Evolutionary conservation across 2,888 invertebrate species (phyloP), one percentile per base, ranked within the genome.

Genomic region (Synergus umbraculus): DNA sequence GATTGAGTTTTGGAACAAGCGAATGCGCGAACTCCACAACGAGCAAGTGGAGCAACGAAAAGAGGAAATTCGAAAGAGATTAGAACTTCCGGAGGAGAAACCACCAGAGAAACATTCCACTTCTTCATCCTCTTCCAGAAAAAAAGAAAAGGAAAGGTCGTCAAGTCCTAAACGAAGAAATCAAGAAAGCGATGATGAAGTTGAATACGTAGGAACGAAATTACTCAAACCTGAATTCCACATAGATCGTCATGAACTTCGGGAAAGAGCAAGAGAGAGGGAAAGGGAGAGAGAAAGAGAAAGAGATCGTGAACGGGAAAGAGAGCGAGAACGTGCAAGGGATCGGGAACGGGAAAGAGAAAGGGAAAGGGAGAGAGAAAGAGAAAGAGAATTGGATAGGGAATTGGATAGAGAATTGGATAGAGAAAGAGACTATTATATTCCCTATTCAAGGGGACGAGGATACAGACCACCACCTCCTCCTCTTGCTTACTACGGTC

Each of bases 1-100:
- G 97, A 97, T 97, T 77, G 92, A 94, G 76, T 97, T 95, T 91
- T 97, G 97, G 97, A 96, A 96, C 87, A 94, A 94, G 81, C 94
- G 96, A 13, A 96, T 97, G 95, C 95, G 95, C 78, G 96, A 97
- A 84, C 91, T 97, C 9, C 96, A 97, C 88, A 94, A 94, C 44
- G 94, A 94, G 15, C 95, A 97, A 86, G 89, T 97, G 5, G 94
- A 94, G 78, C 92, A 93, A 18, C 93, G 95, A 80, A 95, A 96
- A 83, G 94, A 94, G 77, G 96, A 96, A 83, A 93, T 97, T 10
- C 94, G 95, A 86, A 94, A 95, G 78, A 93, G 95, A 91, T 90
- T 93, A 87, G 94, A 94, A 88, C 86, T 94, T 87, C 90, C 93
- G 1, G 93, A 93, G n/a, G 93, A 93, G 60, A 89, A 90, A 41